Evolutionary conservation across 1,140 invertebrate genomes (phyloP).

Genomic region (Leptinotarsa texana): DNA sequence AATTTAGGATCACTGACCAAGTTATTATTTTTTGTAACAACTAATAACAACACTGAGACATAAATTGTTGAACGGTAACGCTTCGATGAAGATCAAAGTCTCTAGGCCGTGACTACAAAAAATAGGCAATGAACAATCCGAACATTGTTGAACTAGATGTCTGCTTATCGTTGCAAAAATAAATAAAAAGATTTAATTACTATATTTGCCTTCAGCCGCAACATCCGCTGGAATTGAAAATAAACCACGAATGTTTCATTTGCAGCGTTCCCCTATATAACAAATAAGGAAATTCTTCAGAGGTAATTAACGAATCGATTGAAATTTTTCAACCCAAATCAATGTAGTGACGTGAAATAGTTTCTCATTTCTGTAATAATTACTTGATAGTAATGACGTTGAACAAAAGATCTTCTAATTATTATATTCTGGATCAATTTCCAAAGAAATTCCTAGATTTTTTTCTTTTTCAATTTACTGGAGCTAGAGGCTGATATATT

Average conservation of each 20-base stretch:
- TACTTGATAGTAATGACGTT: too few relatives aligned
- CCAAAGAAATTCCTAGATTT: too few relatives aligned
- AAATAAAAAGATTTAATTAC: not conserved
- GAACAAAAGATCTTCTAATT: too few relatives aligned
- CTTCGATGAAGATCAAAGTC: not conserved
- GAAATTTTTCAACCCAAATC: too few relatives aligned
- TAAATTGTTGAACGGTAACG: not conserved
- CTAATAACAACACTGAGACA: not conserved
- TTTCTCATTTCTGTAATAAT: too few relatives aligned
- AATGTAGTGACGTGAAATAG: too few relatives aligned
- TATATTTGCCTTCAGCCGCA: not conserved
- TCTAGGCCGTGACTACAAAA: not conserved
- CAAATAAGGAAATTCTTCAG: not conserved
- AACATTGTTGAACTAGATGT: not conserved
- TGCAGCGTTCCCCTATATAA: not conserved
- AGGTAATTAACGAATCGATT: too few relatives aligned
- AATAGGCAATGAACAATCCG: not conserved
- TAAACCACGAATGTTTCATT: not conserved
- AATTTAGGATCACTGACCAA: too few relatives aligned
- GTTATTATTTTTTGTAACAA: not conserved
- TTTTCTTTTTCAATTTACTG: too few relatives aligned
- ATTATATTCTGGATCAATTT: too few relatives aligned
- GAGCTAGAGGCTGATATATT: too few relatives aligned
- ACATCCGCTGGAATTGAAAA: not conserved
- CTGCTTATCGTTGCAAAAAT: not conserved